phyloP scores from a whole-genome alignment of 2,888 invertebrate genomes.

The Lymantria monacha region DNA sequence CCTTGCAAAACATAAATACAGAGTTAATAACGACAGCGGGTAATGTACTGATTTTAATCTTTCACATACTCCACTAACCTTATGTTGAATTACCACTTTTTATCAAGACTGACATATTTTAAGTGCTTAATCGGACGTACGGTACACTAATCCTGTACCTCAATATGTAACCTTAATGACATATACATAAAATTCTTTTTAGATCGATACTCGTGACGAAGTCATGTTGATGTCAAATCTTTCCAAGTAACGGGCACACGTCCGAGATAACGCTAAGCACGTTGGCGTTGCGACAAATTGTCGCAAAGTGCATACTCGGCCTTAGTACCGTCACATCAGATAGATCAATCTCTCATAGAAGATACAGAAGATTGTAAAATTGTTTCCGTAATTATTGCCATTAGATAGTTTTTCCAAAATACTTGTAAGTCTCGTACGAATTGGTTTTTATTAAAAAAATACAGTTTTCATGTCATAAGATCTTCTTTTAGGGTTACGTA shows the following conservation, averaged over 20 bases:
- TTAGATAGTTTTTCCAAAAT: too few relatives aligned
- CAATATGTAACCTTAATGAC: background rate
- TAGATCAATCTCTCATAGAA: slow-evolving; percentile 18
- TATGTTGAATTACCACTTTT: background rate
- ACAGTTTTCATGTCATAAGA: too few relatives aligned
- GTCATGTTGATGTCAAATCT: slow-evolving; percentile 1
- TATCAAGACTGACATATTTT: background rate
- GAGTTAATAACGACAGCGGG: too few relatives aligned
- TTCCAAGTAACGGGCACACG: slow-evolving; percentile 6
- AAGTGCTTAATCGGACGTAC: background rate
- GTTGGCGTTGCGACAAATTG: slow-evolving; percentile 4
- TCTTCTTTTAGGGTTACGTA: too few relatives aligned
- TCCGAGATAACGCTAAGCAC: background rate
- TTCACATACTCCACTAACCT: background rate
- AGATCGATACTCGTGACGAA: background rate
- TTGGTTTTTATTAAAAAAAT: too few relatives aligned
- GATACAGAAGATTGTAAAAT: background rate
- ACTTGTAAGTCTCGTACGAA: too few relatives aligned
- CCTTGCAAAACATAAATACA: too few relatives aligned
- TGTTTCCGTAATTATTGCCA: background rate
- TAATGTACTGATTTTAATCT: background rate
- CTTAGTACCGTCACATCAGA: slow-evolving; percentile 20
- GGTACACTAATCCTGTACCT: background rate
- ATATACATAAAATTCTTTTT: background rate
- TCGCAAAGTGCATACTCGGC: slow-evolving; percentile 8